phyloP scores from a whole-genome alignment of 2,797 vertebrate genomes.

The Spondyliosoma cantharus region DNA sequence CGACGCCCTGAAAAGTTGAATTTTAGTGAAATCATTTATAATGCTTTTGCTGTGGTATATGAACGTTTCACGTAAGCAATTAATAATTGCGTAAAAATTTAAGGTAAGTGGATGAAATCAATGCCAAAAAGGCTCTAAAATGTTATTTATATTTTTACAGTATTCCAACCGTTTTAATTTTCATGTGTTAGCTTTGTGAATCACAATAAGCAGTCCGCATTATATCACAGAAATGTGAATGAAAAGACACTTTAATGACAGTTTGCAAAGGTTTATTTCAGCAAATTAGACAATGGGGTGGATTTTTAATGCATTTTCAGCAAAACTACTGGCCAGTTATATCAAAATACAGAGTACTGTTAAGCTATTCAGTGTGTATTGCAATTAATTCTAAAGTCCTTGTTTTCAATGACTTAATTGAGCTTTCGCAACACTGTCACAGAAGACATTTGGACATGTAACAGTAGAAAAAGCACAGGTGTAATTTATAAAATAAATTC shows the following conservation, averaged over 20 bases:
- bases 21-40: neutral
- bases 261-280: slow-evolving; percentile 50
- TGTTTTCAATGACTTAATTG: neutral
- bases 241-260: slow-evolving; percentile 7
- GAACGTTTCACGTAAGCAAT: neutral
- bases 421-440: neutral
- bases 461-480: neutral
- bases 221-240: neutral
- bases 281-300: neutral
- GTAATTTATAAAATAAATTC: neutral
- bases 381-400: neutral
- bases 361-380: neutral
- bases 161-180: neutral
- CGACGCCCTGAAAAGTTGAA: neutral
- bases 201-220: neutral
- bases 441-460: neutral
- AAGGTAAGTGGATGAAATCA: neutral
- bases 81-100: neutral
- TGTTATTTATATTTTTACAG: neutral
- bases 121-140: neutral
- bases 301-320: slow-evolving; percentile 2
- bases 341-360: neutral
- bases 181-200: neutral
- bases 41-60: neutral
- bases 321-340: neutral